Evolutionary conservation across 1,140 invertebrate species (phyloP), one percentile per base, ranked within the genome.

Genomic region (Frieseomelitta varia): DNA sequence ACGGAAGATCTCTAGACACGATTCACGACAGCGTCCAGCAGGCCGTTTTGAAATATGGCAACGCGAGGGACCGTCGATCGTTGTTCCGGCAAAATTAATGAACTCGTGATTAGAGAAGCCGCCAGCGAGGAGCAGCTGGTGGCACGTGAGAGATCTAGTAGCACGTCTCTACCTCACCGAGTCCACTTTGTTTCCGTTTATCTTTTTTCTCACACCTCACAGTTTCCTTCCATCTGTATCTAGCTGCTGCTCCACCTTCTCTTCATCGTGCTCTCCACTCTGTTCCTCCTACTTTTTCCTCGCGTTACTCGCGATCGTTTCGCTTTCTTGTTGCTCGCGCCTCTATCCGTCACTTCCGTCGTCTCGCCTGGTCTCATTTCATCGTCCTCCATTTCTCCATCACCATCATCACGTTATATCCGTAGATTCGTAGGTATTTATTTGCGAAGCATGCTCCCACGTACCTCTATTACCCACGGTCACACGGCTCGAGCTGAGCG

Each of bases 1-100:
- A 96, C 80, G 95, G 96, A 1, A 95, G 96, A 92, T 97, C 96
- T 0, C 84, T 95, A 89, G 96, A 87, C 67, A 56, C 88, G 3
- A 83, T 91, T 0, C 90, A 94, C 17, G 91, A 94, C 15, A 89
- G 90, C 1, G 85, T 95, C 8, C 91, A 94, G 39, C 91, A 94
- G 82, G 93, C 93, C 55, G 90, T 94, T 51, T 88, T 90, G 39
- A 94, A 93, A 76, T 95, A 94, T 81, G 93, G 94, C 53, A 95
- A 95, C 85, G 92, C 93, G 27, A 87, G 93, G 12, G 93, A 94
- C 73, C 94, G 94, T 77, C 88, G 92, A 85, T 91, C 93, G 55
- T 73, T 89, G 24, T 63, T 47, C 24, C 21, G 85, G 24, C 19
- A 81, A 30, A 89, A 89, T 79, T 89, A 87, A 89, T 2, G 15